phyloP scores from a whole-genome alignment of 2,888 invertebrate species.

The Brenthis daphne region DNA sequence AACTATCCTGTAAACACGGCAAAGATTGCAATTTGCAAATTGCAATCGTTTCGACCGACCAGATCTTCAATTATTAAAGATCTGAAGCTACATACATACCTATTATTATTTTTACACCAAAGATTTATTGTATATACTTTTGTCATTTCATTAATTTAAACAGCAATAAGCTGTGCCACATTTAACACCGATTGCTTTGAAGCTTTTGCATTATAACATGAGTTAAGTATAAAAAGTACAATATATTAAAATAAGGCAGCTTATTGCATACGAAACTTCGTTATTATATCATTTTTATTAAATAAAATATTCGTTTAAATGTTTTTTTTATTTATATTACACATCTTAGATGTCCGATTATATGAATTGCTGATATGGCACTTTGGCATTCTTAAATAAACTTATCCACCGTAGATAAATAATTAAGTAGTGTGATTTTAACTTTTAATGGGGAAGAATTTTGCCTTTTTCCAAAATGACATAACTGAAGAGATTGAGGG shows the following conservation, averaged over 20 bases:
- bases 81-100: constrained; percentile 72
- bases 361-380: too few relatives aligned
- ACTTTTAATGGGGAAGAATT: too few relatives aligned
- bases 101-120: constrained; percentile 56
- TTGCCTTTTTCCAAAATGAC: too few relatives aligned
- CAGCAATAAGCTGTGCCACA: constrained; percentile 63
- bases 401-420: too few relatives aligned
- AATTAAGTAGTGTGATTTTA: too few relatives aligned
- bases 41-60: constrained; percentile 81
- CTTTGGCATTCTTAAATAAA: too few relatives aligned
- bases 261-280: constrained; percentile 69
- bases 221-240: constrained; percentile 54
- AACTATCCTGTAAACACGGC: constrained; percentile 80
- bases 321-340: constrained; percentile 48
- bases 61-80: constrained; percentile 68
- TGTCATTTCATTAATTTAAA: constrained; percentile 51
- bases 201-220: constrained; percentile 74
- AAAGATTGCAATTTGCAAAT: constrained; percentile 71
- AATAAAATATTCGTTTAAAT: constrained; percentile 60
- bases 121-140: constrained; percentile 76
- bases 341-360: constrained; percentile 23
- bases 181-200: constrained; percentile 68
- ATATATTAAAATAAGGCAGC: constrained; percentile 66
- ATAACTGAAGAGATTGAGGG: too few relatives aligned
- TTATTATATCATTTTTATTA: constrained; percentile 71